These are phyloP conservation scores for Dusona sp. DNA, from an alignment of 2,888 invertebrate genomes.

Conservation along the genomic window DNA sequence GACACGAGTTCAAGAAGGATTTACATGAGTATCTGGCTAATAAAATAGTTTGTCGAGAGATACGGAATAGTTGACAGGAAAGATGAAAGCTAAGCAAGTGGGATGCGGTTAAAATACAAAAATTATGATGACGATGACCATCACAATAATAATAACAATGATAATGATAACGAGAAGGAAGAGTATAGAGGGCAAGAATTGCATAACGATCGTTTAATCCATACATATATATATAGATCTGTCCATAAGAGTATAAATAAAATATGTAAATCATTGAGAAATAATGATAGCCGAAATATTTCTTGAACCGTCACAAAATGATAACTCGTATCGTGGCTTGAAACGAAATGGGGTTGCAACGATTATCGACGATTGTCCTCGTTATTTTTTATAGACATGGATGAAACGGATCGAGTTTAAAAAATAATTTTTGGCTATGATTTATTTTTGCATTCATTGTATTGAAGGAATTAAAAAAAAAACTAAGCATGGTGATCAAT, in stretches of 20 bases:
- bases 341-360: constrained; percentile 77
- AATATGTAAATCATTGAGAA: constrained; percentile 72
- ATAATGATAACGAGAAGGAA: constrained; percentile 52
- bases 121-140: constrained; percentile 41
- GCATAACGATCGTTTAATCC: constrained; percentile 68
- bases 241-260: constrained; percentile 9
- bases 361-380: constrained; percentile 20
- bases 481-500: neutral
- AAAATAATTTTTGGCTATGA: neutral
- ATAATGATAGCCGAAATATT: constrained; percentile 78
- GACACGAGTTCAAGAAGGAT: constrained; percentile 53
- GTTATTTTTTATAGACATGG: neutral
- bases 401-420: neutral
- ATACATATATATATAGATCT: constrained; percentile 11
- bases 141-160: constrained; percentile 13
- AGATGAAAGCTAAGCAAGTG: constrained; percentile 39
- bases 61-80: constrained; percentile 35
- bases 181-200: constrained; percentile 70
- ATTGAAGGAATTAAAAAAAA: too few relatives aligned
- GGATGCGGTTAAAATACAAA: constrained; percentile 39
- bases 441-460: neutral
- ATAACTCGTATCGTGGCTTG: constrained; percentile 78
- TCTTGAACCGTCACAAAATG: constrained; percentile 79
- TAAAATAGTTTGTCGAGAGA: constrained; percentile 44
- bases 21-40: constrained; percentile 24